phyloP scores from a whole-genome alignment of 2,888 invertebrate species.

The Tinea trinotella region DNA sequence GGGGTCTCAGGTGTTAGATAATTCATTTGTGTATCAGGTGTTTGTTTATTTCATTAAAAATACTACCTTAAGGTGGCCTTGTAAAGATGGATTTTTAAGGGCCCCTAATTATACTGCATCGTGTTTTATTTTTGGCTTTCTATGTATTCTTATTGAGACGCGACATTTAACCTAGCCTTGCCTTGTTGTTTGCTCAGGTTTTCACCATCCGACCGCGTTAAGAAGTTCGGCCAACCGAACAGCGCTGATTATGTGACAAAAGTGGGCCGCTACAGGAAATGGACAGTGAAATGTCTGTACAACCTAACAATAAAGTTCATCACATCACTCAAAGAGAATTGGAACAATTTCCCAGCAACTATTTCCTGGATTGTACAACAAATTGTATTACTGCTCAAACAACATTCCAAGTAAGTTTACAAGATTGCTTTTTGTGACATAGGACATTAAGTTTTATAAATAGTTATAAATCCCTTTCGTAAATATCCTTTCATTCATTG shows the following conservation, averaged over 20 bases:
- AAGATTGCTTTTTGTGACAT: neutral
- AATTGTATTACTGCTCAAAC: conserved; percentile 74
- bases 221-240: conserved; percentile 84
- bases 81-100: too few relatives aligned
- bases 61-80: too few relatives aligned
- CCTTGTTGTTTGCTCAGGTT: too few relatives aligned
- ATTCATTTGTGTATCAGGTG: too few relatives aligned
- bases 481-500: neutral
- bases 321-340: conserved; percentile 83
- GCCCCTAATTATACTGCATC: too few relatives aligned
- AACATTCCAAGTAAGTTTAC: conserved; percentile 51
- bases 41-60: too few relatives aligned
- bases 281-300: conserved; percentile 84
- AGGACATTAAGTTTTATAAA: neutral
- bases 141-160: too few relatives aligned
- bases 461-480: neutral
- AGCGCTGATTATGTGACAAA: conserved; percentile 81
- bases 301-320: conserved; percentile 87
- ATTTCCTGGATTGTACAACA: conserved; percentile 93
- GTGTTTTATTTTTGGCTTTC: too few relatives aligned
- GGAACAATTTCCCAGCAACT: conserved; percentile 91
- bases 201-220: conserved; percentile 61
- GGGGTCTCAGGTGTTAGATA: too few relatives aligned
- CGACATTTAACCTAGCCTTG: too few relatives aligned
- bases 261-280: conserved; percentile 83